Percentiles rank a stretch among this genome's conserved stretches.
phyloP scores from a whole-genome alignment of 2,888 invertebrate species.

The Melieria crassipennis region DNA sequence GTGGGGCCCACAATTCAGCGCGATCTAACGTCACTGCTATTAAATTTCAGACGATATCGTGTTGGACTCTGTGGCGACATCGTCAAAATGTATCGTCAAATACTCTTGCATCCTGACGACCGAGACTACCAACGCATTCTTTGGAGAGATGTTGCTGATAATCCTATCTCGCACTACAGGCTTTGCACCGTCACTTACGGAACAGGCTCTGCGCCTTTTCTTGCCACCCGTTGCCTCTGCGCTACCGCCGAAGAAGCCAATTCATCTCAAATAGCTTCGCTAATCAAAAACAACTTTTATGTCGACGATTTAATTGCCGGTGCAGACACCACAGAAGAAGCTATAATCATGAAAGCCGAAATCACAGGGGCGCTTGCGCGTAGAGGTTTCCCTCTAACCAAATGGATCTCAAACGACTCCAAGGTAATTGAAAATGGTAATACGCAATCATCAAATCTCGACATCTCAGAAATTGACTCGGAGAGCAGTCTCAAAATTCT shows the following conservation, averaged over 20 bases:
- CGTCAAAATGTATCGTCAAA: constrained; percentile 14
- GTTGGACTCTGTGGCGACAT: constrained; percentile 14
- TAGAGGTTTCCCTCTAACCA: neutral
- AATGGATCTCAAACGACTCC: neutral
- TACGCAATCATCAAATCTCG: too few relatives aligned
- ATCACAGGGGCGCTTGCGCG: neutral
- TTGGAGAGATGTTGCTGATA: constrained; percentile 13
- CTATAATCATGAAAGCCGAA: neutral
- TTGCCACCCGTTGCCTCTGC: constrained; percentile 8
- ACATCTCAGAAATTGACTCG: too few relatives aligned
- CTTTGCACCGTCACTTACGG: constrained; percentile 12
- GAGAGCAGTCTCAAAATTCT: too few relatives aligned
- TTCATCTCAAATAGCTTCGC: neutral
- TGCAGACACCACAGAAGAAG: constrained; percentile 10
- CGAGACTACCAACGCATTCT: constrained; percentile 19
- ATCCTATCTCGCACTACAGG: constrained; percentile 16
- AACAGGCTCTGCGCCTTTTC: constrained; percentile 13
- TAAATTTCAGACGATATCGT: constrained; percentile 6
- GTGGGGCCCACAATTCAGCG: constrained; percentile 26
- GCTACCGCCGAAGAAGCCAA: constrained; percentile 10
- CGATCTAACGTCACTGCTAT: constrained; percentile 12
- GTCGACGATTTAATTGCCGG: constrained; percentile 17
- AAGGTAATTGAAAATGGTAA: too few relatives aligned
- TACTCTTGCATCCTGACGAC: constrained; percentile 8
- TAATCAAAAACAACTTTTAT: constrained; percentile 20